Base-by-base conservation (phyloP, 2,888 invertebrate species). In the Halictus ligatus region DNA sequence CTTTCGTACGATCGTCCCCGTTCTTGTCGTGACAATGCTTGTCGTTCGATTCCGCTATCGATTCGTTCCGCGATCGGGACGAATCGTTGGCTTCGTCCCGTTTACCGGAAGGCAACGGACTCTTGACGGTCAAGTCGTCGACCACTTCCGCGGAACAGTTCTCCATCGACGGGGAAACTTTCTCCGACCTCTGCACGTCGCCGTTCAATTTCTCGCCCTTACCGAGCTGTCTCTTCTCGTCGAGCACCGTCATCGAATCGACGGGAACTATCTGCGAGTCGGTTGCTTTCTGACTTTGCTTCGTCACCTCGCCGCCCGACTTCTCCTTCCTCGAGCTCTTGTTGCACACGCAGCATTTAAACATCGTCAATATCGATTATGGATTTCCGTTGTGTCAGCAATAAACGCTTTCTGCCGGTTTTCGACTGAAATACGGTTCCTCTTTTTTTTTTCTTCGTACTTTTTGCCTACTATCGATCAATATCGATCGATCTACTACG, bases 261-360 rank as follows among this genome's bases (percentile, higher is more conserved):
- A 75, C 40, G 60, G 58, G 29, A 18, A 78, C 25, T 25, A 54
- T 46, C 43, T 82, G 84, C 54, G 84, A 69, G 3, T 82, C 86
- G 48, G 29, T 60, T 54, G 43, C 21, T 48, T 77, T 89, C 80
- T 78, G 86, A 73, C 71, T 81, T 75, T 72, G 79, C 50, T 78
- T 81, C 69, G 86, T 46, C 90, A 86, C 74, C 85, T 92, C 79
- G 89, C 89, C 25, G 43, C 88, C 89, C 75, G 91, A 86, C 78
- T 90, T 94, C 78, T 93, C 90, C 78, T 91, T 92, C 84, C 89
- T 92, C 81, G 92, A 83, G 73, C 89, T 92, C 60, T 93, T 92
- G 72, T 93, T 94, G 86, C 94, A 93, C 46, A 93, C 92, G 85
- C 95, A 95, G 83, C 95, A 95, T 92, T 94, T 94, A 89, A 95